A percentile compares a stretch with the other conserved stretches of the same genome.
These are phyloP conservation scores for Aradophagus sp. DNA, from an alignment of 1,140 invertebrate genomes.

Conservation along the genomic window DNA sequence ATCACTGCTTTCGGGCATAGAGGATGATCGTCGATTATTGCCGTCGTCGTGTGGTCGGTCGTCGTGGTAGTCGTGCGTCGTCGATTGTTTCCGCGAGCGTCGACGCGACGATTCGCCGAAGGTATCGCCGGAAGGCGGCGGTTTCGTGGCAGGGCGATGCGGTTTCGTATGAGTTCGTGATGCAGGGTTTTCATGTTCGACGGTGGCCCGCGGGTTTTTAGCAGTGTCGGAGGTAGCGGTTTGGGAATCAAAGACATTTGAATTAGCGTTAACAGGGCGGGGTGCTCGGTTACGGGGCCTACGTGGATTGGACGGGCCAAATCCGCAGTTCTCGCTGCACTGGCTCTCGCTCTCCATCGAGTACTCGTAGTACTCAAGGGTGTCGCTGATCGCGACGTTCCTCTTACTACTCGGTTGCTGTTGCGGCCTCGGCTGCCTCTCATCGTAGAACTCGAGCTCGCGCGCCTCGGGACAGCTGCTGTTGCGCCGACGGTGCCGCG, in stretches of 20 bases:
- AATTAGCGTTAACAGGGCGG: conserved; percentile 75
- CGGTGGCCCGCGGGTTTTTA: conserved; percentile 70
- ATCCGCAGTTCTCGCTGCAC: conserved; percentile 75
- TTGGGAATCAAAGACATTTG: conserved; percentile 76
- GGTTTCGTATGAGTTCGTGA: conserved; percentile 60
- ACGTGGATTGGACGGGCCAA: conserved; percentile 74
- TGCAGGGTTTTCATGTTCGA: conserved; percentile 59
- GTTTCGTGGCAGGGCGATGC: conserved; percentile 54
- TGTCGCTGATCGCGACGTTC: conserved; percentile 74
- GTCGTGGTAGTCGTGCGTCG: conserved; percentile 60
- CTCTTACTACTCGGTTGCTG: conserved; percentile 67
- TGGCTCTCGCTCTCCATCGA: conserved; percentile 75
- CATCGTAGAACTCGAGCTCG: conserved; percentile 62
- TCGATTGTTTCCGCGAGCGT: conserved; percentile 57
- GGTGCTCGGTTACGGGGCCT: conserved; percentile 74
- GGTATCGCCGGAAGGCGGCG: conserved; percentile 51
- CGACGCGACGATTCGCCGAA: conserved; percentile 57
- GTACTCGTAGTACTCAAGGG: conserved; percentile 74
- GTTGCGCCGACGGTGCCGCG: conserved; percentile 65
- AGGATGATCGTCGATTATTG: conserved; percentile 69
- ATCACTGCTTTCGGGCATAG: conserved; percentile 72
- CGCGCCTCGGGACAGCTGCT: conserved; percentile 70
- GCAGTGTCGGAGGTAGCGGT: conserved; percentile 74
- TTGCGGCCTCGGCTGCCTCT: conserved; percentile 46
- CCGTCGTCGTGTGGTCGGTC: conserved; percentile 59